Evolutionary conservation across 2,888 invertebrate genomes (phyloP).

Genomic region (Psococerastis gibbosa): DNA sequence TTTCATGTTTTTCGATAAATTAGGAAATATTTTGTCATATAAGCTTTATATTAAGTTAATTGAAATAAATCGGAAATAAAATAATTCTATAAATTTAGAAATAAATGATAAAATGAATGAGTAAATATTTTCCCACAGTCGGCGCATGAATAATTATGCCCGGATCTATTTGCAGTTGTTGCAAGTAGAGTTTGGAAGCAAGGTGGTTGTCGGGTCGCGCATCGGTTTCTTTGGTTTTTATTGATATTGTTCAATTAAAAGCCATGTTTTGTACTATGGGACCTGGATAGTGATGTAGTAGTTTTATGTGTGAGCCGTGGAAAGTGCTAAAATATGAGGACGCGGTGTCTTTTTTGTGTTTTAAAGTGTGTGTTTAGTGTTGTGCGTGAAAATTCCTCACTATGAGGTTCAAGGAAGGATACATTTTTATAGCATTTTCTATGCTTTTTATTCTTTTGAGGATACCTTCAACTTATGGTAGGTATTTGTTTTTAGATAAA

Average conservation of each 20-base stretch:
- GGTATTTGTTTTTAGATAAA: not conserved
- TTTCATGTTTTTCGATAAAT: too few species aligned
- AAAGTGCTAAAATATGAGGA: not conserved
- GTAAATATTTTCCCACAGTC: not conserved
- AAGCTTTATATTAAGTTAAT: too few species aligned
- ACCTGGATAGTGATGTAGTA: too few species aligned
- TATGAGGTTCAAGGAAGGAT: constrained; percentile 8
- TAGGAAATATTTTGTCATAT: too few species aligned
- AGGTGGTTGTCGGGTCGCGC: not conserved
- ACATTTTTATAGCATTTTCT: constrained; percentile 3
- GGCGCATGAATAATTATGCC: not conserved
- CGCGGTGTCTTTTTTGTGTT: constrained; percentile 5
- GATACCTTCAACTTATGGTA: constrained; percentile 6
- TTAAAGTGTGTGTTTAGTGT: constrained; percentile 4
- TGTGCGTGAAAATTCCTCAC: not conserved
- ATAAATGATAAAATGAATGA: not conserved
- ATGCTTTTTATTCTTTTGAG: not conserved
- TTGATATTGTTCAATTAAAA: too few species aligned
- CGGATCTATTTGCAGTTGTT: not conserved
- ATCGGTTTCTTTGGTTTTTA: too few species aligned
- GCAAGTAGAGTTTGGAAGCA: not conserved
- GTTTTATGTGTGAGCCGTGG: too few species aligned
- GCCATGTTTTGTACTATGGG: too few species aligned
- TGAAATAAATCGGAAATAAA: too few species aligned
- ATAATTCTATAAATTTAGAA: too few species aligned